Evolutionary conservation across 2,888 invertebrate species (phyloP), one percentile per base, ranked within the genome.

Genomic region (Gymnocheta viridis): DNA sequence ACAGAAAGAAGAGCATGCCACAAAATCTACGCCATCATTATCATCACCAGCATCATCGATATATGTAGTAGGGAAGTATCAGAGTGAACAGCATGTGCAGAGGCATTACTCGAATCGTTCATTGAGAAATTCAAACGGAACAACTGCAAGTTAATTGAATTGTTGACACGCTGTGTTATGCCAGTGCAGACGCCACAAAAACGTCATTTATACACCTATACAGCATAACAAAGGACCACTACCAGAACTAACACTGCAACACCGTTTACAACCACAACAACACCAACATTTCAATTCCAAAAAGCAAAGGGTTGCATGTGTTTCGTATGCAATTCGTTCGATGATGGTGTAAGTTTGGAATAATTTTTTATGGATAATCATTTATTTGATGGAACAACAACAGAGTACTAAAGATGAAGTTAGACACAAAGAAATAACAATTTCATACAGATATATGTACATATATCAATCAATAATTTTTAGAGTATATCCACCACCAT

Each of bases 71-170:
- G 22, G 10, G 19, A 49, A 7, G 27, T n/a, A 38, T 73, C n/a
- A 67, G 32, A 4, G 12, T 17, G 17, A 32, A 35, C 56, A 77
- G 22, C 56, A 67, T 74, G 64, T 64, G 64, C 54, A 54, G 41
- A 22, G 29, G 29, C 19, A 74, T 44, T 19, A 49, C 2, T 67
- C 24, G 49, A 56, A 19, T 32, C 19, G 12, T 19, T 9, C 19
- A 12, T 58, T 47, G n/a, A 67, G 47, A 69, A 14, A 32, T 47
- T 47, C 47, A 88, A 88, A 56, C 35, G 64, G 44, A 82, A 76
- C 89, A 89, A 88, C 89, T 88, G 87, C 89, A 89, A 88, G 89
- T 89, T 90, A 90, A 90, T 90, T 90, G 90, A 90, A 90, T 90
- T 90, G 90, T 89, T 90, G 89, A 90, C 89, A 90, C 89, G 86